Percentiles rank a stretch among this genome's conserved stretches.
Conservation (phyloP, 2,797 vertebrate genomes). For the Harpagifer antarcticus region DNA sequence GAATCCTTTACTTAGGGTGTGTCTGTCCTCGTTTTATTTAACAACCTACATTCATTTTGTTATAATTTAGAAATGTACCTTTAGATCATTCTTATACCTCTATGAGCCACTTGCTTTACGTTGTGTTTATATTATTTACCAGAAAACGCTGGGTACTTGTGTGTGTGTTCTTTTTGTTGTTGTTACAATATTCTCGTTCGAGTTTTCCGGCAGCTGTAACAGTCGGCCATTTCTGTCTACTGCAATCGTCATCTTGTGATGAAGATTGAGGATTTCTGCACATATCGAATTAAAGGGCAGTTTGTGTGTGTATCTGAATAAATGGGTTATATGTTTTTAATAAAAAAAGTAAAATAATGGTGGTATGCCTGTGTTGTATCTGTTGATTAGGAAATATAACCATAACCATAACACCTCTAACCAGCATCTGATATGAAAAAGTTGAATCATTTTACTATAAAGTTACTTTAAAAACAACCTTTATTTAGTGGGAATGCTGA, state of each 20-base stretch:
- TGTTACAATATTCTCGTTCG: constrained; percentile 24
- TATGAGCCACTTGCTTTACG: constrained; percentile 30
- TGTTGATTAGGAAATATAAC: neutral
- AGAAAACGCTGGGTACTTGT: constrained; percentile 41
- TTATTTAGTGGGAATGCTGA: too few relatives aligned
- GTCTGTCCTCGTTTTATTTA: constrained; percentile 15
- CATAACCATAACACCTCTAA: neutral
- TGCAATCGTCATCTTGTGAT: constrained; percentile 18
- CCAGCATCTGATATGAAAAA: neutral
- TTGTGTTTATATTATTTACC: constrained; percentile 35
- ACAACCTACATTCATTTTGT: constrained; percentile 7
- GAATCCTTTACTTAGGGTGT: constrained; percentile 9
- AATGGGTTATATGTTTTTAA: constrained; percentile 42
- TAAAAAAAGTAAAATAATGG: constrained; percentile 61
- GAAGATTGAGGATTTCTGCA: constrained; percentile 37
- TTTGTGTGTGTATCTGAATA: constrained; percentile 44
- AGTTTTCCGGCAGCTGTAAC: constrained; percentile 59
- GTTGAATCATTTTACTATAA: neutral
- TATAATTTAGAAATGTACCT: constrained; percentile 1
- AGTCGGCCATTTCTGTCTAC: constrained; percentile 16
- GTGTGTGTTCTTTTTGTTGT: constrained; percentile 29
- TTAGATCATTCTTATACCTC: constrained; percentile 21
- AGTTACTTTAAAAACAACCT: neutral
- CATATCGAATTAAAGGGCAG: constrained; percentile 25
- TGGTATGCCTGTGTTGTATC: neutral